Base-by-base conservation (phyloP, 2,113 vertebrate genomes). In the Paralichthys olivaceus region DNA sequence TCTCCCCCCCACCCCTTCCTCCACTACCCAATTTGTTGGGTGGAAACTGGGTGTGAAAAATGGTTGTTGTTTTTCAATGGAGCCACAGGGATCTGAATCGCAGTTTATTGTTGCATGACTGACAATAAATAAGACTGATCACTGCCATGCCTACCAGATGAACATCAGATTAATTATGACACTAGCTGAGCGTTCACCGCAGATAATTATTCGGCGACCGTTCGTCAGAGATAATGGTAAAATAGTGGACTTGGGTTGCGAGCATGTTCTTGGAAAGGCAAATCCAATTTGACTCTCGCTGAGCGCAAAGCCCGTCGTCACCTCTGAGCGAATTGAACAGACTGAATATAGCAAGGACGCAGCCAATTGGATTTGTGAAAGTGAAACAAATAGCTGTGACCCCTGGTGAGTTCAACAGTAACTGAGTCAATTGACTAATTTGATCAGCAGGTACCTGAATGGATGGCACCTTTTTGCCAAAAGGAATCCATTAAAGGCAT, bases 311-410 rank as follows among this genome's bases (percentile, higher is more conserved):
- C 25, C 65, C 60, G 25, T 28, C 32, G 14, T 60, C 29, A 64
- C 64, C 68, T 77, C 64, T 68, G 29, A 47, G 73, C 62, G 34
- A 69, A 69, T 73, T 69, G 57, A 73, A 58, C 5, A 23, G 32
- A 75, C 71, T 81, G 81, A 65, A 82, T 77, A 80, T 77, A 77
- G 81, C 78, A 55, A 76, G 69, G 49, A 80, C 3, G 1, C 37
- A 80, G 45, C 74, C 83, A 79, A 88, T 78, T 84, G 75, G 88
- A 91, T 85, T 83, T 74, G 60, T 20, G 65, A 81, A 77, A 85
- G 73, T 86, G 87, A 91, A 84, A 89, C 72, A 90, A 82, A 84
- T 83, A 76, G 71, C 75, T 55, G 53, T 78, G 84, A 88, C 80
- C 77, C 40, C 29, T 17, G 20, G 32, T 45, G 69, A 77, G 83